Conservation (phyloP, 1,140 invertebrate species). For the Drosophila repletoides region DNA sequence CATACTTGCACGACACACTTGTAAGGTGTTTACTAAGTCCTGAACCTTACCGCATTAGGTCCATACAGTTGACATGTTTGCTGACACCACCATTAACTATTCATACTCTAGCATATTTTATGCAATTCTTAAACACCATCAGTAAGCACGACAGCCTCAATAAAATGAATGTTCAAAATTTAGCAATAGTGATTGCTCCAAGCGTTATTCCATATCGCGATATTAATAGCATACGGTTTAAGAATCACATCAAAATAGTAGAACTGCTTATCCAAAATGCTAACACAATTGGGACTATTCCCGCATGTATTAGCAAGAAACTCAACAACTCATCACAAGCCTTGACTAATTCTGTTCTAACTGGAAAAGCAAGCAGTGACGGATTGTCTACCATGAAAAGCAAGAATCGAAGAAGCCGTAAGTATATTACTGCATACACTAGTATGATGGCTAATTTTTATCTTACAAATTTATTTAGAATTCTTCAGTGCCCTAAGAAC, state of each 20-base stretch:
- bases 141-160: constrained; percentile 86
- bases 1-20: constrained; percentile 88
- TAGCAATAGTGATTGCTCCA: constrained; percentile 91
- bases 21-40: constrained; percentile 86
- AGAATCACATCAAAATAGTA: constrained; percentile 86
- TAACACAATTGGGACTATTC: constrained; percentile 88
- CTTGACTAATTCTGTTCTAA: not conserved
- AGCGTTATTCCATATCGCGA: constrained; percentile 90
- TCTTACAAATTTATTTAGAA: constrained; percentile 84
- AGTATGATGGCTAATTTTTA: constrained; percentile 37
- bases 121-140: constrained; percentile 87
- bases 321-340: not conserved
- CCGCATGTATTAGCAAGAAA: constrained; percentile 83
- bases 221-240: constrained; percentile 85
- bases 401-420: constrained; percentile 91
- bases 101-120: constrained; percentile 87
- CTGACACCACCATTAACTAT: constrained; percentile 86
- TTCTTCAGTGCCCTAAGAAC: constrained; percentile 90
- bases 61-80: constrained; percentile 85
- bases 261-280: constrained; percentile 91
- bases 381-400: constrained; percentile 83
- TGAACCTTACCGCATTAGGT: constrained; percentile 46
- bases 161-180: constrained; percentile 91
- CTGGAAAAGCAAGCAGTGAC: constrained; percentile 1
- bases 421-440: constrained; percentile 59